Evolutionary conservation across 2,113 vertebrate species (phyloP).

Genomic region (Phodopus roborovskii): DNA sequence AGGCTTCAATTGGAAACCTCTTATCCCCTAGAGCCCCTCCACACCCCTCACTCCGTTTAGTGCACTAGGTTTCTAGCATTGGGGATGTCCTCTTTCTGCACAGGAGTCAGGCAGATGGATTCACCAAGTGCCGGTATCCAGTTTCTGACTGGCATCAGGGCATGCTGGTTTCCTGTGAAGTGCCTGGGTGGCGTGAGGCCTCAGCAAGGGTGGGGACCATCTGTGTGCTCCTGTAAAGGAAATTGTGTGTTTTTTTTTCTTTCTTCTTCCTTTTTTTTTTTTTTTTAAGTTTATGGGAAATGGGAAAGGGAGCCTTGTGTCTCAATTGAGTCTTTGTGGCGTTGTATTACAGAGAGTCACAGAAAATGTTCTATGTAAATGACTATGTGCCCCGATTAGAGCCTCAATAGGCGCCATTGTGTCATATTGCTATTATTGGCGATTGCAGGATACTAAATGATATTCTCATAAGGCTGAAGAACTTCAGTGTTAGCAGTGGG

Average conservation of each 20-base stretch:
- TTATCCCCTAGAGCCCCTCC: not conserved
- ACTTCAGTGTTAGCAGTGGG: slow-evolving; percentile 84
- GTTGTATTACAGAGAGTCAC: slow-evolving; percentile 86
- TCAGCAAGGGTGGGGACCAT: slow-evolving; percentile 80
- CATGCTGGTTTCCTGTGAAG: slow-evolving; percentile 25
- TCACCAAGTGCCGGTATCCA: not conserved
- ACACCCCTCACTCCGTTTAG: not conserved
- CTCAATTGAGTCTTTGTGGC: slow-evolving; percentile 89
- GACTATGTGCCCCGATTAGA: slow-evolving; percentile 86
- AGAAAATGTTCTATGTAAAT: slow-evolving; percentile 89
- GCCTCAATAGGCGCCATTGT: slow-evolving; percentile 88
- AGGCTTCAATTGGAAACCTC: slow-evolving; percentile 4
- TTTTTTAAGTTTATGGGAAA: slow-evolving; percentile 72
- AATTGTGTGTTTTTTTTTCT: slow-evolving; percentile 76
- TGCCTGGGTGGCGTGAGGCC: slow-evolving; percentile 53
- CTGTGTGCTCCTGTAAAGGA: slow-evolving; percentile 85
- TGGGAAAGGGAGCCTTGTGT: slow-evolving; percentile 85
- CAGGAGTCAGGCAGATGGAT: not conserved
- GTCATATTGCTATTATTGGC: slow-evolving; percentile 88
- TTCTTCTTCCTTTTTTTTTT: slow-evolving; percentile 20
- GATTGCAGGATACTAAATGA: slow-evolving; percentile 86
- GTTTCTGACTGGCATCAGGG: slow-evolving; percentile 32
- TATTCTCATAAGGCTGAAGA: slow-evolving; percentile 88
- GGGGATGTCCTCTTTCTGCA: not conserved
- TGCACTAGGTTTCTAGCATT: not conserved